A percentile compares a stretch with the other conserved stretches of the same genome.
Evolutionary conservation across 1,140 invertebrate genomes (phyloP).

Genomic region (Lasioglossum baleicum): DNA sequence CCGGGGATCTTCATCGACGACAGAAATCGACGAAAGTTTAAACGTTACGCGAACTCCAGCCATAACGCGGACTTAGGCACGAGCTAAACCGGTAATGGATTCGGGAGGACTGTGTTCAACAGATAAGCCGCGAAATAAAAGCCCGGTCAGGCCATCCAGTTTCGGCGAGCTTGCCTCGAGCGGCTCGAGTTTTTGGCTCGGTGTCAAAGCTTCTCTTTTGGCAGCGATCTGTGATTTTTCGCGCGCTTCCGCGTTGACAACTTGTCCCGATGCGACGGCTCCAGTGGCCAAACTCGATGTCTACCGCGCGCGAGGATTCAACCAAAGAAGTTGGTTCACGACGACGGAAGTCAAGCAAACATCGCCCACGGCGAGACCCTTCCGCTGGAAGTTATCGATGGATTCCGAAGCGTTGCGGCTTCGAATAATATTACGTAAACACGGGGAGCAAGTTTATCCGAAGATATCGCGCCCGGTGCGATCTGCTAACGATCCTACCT

Average conservation of each 20-base stretch:
- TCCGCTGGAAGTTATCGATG: conserved; percentile 29
- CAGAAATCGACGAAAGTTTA: conserved; percentile 5
- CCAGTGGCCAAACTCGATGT: too few relatives aligned
- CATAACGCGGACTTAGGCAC: neutral
- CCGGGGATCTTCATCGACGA: neutral
- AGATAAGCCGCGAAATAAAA: conserved; percentile 33
- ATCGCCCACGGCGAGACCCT: neutral
- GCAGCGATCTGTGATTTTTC: neutral
- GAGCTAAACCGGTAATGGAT: neutral
- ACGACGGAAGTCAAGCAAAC: too few relatives aligned
- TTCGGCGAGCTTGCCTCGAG: conserved; percentile 5
- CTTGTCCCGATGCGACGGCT: neutral
- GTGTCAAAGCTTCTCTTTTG: conserved; percentile 20
- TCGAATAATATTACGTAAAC: conserved; percentile 67
- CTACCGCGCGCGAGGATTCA: too few relatives aligned
- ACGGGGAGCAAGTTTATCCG: conserved; percentile 68
- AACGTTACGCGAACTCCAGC: neutral
- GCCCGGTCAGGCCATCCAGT: neutral
- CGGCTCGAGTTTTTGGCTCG: conserved; percentile 13
- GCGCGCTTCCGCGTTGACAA: neutral
- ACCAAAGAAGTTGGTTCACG: too few relatives aligned
- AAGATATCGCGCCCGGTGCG: conserved; percentile 28
- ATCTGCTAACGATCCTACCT: conserved; percentile 18
- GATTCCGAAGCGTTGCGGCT: conserved; percentile 55
- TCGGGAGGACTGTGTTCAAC: neutral